phyloP scores from a whole-genome alignment of 2,888 invertebrate species.

The Helleia helle region DNA sequence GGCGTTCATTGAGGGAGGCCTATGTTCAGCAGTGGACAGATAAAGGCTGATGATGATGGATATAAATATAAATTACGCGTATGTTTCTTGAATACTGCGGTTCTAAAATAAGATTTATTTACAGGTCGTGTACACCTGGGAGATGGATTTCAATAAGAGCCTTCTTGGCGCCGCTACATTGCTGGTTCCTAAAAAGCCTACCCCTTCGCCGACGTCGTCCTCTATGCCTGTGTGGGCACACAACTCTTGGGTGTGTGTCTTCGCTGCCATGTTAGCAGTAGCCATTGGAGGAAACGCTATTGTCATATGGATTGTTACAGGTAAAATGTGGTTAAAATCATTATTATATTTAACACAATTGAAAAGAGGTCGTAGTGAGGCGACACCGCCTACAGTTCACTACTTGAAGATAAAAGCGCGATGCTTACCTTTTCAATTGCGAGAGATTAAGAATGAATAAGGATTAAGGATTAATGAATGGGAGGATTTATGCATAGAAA shows the following conservation, averaged over 20 bases:
- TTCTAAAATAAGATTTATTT: background rate
- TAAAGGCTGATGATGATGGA: background rate
- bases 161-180: constrained; percentile 53
- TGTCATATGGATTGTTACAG: constrained; percentile 94
- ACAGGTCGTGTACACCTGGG: constrained; percentile 66
- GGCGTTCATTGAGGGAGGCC: too few relatives aligned
- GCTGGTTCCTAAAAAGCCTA: constrained; percentile 47
- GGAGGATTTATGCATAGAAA: too few relatives aligned
- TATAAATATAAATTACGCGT: background rate
- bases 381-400: too few relatives aligned
- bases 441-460: too few relatives aligned
- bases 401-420: too few relatives aligned
- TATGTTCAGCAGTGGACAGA: too few relatives aligned
- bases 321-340: constrained; percentile 63
- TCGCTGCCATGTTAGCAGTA: constrained; percentile 83
- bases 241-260: constrained; percentile 83
- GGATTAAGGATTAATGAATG: too few relatives aligned
- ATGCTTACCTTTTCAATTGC: too few relatives aligned
- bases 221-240: constrained; percentile 76
- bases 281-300: constrained; percentile 91
- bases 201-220: constrained; percentile 33
- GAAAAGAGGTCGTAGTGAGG: too few relatives aligned
- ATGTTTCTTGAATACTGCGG: background rate
- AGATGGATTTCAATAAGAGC: constrained; percentile 67
- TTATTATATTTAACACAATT: too few relatives aligned